Evolutionary conservation across 1,140 invertebrate species (phyloP), one percentile per base, ranked within the genome.

Genomic region (Drosophila quadrilineata): DNA sequence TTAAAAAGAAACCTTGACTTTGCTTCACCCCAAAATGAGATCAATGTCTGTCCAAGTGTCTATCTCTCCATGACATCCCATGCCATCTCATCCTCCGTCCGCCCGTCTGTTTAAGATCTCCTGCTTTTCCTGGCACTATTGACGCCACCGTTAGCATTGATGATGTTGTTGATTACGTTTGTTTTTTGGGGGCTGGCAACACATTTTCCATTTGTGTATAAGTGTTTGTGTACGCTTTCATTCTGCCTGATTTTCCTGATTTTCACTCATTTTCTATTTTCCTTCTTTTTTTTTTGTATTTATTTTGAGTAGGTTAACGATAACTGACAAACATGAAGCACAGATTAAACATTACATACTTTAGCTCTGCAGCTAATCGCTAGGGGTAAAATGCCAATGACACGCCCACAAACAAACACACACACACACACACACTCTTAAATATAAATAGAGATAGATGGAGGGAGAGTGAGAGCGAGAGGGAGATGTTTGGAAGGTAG

Each of bases 251-350:
- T n/a, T n/a, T n/a, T n/a, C n/a, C n/a, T n/a, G n/a, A n/a, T 45
- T 31, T 28, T 12, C 57, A 48, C 43, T 58, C 50, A 66, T 67
- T 67, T 62, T 52, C 62, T 57, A 74, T 67, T 74, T 74, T 68
- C 57, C 62, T 66, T 46, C 3, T 21, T 31, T 10, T 48, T 33
- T n/a, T 31, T 46, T 17, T 16, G 3, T 3, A 16, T 8, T 31
- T 52, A 40, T 56, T 49, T 52, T 22, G 43, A 36, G 46, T 56
- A 54, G 53, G 49, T 60, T 73, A 73, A 73, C 60, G 71, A 60
- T 73, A 73, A 73, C 67, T 60, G 71, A 73, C 71, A 66, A 71
- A 73, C 71, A 74, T 74, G 52, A 52, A 41, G 38, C 71, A 43
- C 38, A 71, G 71, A 71, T 74, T 71, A 67, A 67, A 62, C 45